phyloP scores from a whole-genome alignment of 2,113 vertebrate species.

The Girardinichthys multiradiatus region DNA sequence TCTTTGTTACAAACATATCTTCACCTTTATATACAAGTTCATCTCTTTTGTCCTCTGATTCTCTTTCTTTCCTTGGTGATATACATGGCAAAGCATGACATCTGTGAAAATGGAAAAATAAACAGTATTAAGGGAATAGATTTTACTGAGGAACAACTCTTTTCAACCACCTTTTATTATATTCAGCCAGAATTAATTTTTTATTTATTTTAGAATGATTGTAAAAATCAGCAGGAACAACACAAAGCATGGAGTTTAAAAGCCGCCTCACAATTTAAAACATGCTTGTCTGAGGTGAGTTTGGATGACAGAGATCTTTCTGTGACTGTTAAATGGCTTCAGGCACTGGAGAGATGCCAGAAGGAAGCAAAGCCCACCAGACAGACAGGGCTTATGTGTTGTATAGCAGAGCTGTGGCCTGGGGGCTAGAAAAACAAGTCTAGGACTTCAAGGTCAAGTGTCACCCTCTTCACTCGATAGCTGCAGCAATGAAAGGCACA shows the following conservation, averaged over 20 bases:
- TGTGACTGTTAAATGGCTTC: constrained; percentile 51
- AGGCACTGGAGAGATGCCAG: constrained; percentile 61
- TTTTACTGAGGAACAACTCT: constrained; percentile 2
- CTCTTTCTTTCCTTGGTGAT: too few species aligned
- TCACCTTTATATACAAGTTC: too few species aligned
- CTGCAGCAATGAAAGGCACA: constrained; percentile 2
- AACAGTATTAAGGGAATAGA: neutral
- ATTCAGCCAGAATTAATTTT: constrained; percentile 19
- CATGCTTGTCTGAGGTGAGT: constrained; percentile 47
- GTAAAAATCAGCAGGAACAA: constrained; percentile 36
- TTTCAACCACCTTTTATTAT: neutral
- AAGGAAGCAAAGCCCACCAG: constrained; percentile 56
- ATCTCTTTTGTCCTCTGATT: too few species aligned
- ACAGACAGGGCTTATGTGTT: constrained; percentile 62
- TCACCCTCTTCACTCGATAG: constrained; percentile 28
- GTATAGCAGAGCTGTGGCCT: constrained; percentile 57
- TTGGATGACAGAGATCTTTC: constrained; percentile 59
- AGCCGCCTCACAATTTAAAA: constrained; percentile 62
- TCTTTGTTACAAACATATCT: too few species aligned
- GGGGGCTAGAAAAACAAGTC: constrained; percentile 65
- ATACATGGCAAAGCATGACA: too few species aligned
- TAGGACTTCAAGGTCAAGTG: constrained; percentile 62
- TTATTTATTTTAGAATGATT: neutral
- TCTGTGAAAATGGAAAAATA: too few species aligned
- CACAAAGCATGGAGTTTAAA: constrained; percentile 53